Evolutionary conservation across 2,113 vertebrate species (phyloP).

Genomic region (Sus scrofa): T2T-Sscrofa CM000813.6:25852501-25853000

Average conservation of each 20-base stretch:
- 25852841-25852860: background rate
- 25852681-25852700: background rate
- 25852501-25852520: slow-evolving; percentile 13
- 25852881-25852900: background rate
- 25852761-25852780: background rate
- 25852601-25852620: slow-evolving; percentile 19
- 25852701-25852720: background rate
- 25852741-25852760: background rate
- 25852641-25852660: background rate
- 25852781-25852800: background rate
- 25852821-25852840: background rate
- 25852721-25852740: background rate
- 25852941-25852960: background rate
- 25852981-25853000: background rate
- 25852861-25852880: background rate
- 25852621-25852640: slow-evolving; percentile 13
- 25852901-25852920: background rate
- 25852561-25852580: background rate
- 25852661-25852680: background rate
- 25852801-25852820: background rate
- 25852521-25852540: background rate
- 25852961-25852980: background rate
- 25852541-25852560: background rate
- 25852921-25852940: background rate
- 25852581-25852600: background rate